Base-by-base conservation (phyloP, 2,888 invertebrate genomes). In the Diarsia brunnea region DNA sequence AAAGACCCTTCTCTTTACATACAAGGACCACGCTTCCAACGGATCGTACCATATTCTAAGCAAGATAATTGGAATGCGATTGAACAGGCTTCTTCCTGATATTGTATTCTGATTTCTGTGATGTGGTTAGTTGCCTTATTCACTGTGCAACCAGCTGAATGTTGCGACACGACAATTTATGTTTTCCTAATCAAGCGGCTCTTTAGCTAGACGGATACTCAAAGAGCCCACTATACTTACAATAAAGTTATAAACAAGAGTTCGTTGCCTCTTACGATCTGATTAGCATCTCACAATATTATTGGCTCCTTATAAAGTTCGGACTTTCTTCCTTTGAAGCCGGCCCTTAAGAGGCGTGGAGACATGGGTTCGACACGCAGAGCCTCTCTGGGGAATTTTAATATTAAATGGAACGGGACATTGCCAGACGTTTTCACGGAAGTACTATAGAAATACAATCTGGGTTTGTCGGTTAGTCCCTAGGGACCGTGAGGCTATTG, bases 21-120 rank as follows among this genome's bases (percentile, higher is more conserved):
- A 76, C 78, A 85, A 81, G 71, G 81, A 69, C 67, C 66, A 69
- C 51, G 73, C 16, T 67, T 68, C 63, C 55, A 82, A 66, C 73
- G 61, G 51, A 55, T 72, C 64, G 38, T 73, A 73, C 87, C 71
- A 78, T 86, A 79, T 78, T 78, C 66, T 73, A 80, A 75, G 67
- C 49, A 68, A 79, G 68, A 83, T 87, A 86, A 87, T 87, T 86
- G 84, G 83, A 80, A 61, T 47, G 61, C 71, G 68, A 79, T 83
- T 79, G 79, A 73, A 81, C 66, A 43, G 58, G n/a, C 67, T 66
- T 70, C 76, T 85, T 85, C 86, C 81, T 86, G 85, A 87, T 87
- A 83, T 87, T 87, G 87, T 86, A 85, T 87, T 78, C 82, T 53
- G 79, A 84, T 86, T 86, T 82, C 78, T 78, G 71, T 67, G 67